Evolutionary conservation across 1,140 invertebrate species (phyloP).

Genomic region (Popillia japonica): DNA sequence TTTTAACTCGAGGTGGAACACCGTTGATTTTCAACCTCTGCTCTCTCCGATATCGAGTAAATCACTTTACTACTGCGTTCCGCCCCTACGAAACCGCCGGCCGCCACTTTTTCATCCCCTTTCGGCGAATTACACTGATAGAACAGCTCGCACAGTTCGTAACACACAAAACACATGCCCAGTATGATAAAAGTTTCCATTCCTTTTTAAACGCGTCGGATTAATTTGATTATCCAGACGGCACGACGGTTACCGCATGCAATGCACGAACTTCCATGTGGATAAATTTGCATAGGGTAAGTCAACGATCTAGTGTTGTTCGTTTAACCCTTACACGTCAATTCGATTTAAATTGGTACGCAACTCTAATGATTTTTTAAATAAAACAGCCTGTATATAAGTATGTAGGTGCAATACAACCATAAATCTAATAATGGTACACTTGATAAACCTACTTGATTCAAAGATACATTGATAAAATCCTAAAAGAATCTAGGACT

Average conservation of each 20-base stretch:
- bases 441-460: no score
- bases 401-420: no score
- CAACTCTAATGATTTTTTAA: no score
- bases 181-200: slow-evolving; percentile 68
- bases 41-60: slow-evolving; percentile 45
- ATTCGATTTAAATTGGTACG: neutral
- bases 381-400: no score
- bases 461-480: no score
- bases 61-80: slow-evolving; percentile 49
- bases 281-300: neutral
- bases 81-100: slow-evolving; percentile 36
- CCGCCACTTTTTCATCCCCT: slow-evolving; percentile 39
- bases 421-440: no score
- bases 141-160: slow-evolving; percentile 64
- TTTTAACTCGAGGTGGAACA: slow-evolving; percentile 15
- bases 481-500: no score
- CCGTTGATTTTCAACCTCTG: slow-evolving; percentile 13
- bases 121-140: slow-evolving; percentile 53
- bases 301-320: neutral
- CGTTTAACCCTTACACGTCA: slow-evolving; percentile 16
- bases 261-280: no score
- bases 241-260: neutral
- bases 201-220: slow-evolving; percentile 28
- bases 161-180: slow-evolving; percentile 66
- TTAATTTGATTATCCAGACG: slow-evolving; percentile 1